These are phyloP conservation scores for Chelonia mydas DNA, from an alignment of 2,797 vertebrate species.

Conservation along the genomic window DNA sequence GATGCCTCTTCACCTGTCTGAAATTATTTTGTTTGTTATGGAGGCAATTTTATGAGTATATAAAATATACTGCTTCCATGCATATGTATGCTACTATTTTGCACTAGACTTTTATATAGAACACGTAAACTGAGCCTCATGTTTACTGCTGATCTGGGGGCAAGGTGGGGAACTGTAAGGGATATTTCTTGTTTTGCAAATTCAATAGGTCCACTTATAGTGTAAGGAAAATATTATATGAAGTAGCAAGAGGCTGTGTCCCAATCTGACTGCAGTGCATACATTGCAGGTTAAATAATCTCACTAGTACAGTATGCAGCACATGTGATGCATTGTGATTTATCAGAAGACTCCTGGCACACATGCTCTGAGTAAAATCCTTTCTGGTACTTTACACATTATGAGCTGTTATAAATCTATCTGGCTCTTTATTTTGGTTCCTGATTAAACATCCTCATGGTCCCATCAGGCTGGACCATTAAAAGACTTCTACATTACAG, in stretches of 20 bases:
- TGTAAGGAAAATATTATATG: not conserved
- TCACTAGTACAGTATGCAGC: fast-evolving
- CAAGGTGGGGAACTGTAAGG: not conserved
- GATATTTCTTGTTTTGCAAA: not conserved
- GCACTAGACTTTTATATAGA: not conserved
- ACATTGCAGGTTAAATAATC: fast-evolving
- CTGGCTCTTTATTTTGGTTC: not conserved
- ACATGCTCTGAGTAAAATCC: not conserved
- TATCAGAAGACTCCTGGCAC: not conserved
- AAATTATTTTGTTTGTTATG: not conserved
- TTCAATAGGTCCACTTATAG: not conserved
- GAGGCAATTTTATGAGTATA: not conserved
- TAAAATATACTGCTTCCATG: fast-evolving
- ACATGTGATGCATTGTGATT: fast-evolving
- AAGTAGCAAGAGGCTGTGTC: not conserved
- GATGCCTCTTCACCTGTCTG: not conserved
- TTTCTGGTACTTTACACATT: not conserved
- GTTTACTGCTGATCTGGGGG: not conserved
- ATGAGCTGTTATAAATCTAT: not conserved
- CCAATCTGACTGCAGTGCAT: not conserved
- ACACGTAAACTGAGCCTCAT: not conserved
- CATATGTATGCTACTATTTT: fast-evolving
- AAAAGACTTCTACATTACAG: not conserved
- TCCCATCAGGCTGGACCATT: too few relatives aligned
- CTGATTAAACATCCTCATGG: not conserved